Evolutionary conservation across 2,113 vertebrate genomes (phyloP).

Genomic region (Callospermophilus lateralis): DNA sequence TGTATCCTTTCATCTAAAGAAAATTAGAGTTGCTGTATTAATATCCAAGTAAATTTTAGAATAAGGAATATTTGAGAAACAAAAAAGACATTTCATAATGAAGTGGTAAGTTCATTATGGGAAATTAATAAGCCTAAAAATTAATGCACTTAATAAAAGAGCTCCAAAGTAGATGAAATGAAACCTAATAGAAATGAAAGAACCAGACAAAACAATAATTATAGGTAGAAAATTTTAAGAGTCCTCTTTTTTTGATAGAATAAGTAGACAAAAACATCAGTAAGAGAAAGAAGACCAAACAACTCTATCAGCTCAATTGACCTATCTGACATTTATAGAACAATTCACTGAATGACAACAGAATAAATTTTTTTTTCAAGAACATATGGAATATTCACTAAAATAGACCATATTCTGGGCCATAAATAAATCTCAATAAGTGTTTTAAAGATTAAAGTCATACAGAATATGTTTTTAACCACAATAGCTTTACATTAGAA

Average conservation of each 20-base stretch:
- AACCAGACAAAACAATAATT: background rate
- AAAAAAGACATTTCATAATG: background rate
- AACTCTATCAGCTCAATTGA: background rate
- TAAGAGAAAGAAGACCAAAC: background rate
- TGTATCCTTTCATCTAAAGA: background rate
- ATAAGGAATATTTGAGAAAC: constrained; percentile 15
- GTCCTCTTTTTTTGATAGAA: background rate
- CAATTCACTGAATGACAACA: background rate
- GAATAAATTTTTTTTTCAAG: constrained; percentile 42
- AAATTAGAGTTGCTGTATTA: constrained; percentile 9
- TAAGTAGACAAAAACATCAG: constrained; percentile 13
- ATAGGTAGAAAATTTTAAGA: background rate
- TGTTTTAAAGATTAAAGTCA: background rate
- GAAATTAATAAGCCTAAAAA: background rate
- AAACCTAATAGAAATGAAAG: constrained; percentile 35
- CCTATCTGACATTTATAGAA: background rate
- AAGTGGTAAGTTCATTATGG: background rate
- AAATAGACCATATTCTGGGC: background rate
- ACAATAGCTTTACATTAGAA: constrained; percentile 25
- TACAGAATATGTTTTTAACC: background rate
- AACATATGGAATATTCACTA: background rate
- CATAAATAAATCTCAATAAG: background rate
- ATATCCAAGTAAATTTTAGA: constrained; percentile 27
- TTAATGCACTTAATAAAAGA: background rate
- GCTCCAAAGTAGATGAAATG: background rate